phyloP scores from a whole-genome alignment of 2,113 vertebrate species.

The Gallinago undulata region DNA sequence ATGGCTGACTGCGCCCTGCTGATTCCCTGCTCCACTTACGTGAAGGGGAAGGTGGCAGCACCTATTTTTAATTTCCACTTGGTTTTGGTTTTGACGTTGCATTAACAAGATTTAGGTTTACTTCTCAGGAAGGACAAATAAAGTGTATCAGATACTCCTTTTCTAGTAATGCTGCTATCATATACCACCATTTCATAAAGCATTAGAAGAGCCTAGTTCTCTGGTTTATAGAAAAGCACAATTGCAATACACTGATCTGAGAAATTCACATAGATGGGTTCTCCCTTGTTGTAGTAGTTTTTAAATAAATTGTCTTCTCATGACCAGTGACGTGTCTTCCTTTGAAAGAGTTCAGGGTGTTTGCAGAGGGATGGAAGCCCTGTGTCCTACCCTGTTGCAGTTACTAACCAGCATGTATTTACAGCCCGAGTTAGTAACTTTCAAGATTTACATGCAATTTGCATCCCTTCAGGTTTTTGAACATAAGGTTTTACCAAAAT shows the following conservation, averaged over 20 bases:
- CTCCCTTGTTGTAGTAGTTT: not conserved
- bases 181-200: not conserved
- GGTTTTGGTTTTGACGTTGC: not conserved
- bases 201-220: not conserved
- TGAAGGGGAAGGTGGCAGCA: not conserved
- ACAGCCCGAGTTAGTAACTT: not conserved
- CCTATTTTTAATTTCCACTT: not conserved
- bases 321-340: not conserved
- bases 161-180: not conserved
- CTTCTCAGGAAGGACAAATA: not conserved
- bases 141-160: not conserved
- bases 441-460: not conserved
- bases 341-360: not conserved
- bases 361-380: not conserved
- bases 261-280: not conserved
- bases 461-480: not conserved
- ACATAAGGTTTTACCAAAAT: not conserved
- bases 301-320: not conserved
- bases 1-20: not conserved
- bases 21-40: not conserved
- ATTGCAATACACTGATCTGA: not conserved
- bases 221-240: not conserved
- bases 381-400: not conserved
- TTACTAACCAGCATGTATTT: not conserved
- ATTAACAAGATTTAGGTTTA: not conserved